phyloP scores from a whole-genome alignment of 1,140 invertebrate genomes.

The Branchinecta lynchi region DNA sequence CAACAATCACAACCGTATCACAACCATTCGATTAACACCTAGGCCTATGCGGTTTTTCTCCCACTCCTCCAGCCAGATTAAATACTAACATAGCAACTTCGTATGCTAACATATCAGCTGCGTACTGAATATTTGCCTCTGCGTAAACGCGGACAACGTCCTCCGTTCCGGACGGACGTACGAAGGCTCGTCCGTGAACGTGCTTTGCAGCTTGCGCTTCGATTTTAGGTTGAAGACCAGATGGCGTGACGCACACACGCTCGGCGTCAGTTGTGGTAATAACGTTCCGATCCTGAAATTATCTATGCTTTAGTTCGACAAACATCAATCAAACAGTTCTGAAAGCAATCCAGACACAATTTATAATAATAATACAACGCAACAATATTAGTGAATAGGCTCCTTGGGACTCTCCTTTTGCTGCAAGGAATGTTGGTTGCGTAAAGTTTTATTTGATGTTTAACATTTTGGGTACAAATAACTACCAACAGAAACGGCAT shows the following conservation, averaged over 20 bases:
- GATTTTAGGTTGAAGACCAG: slow-evolving; percentile 65
- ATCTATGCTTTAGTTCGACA: neutral
- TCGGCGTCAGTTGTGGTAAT: slow-evolving; percentile 77
- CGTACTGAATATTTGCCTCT: slow-evolving; percentile 62
- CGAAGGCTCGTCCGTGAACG: slow-evolving; percentile 62
- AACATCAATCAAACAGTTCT: too few relatives aligned
- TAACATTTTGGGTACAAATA: too few relatives aligned
- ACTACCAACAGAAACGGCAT: neutral
- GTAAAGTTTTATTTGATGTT: too few relatives aligned
- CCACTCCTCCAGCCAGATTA: slow-evolving; percentile 55
- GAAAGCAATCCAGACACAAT: slow-evolving; percentile 3
- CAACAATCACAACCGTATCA: too few relatives aligned
- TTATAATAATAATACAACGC: slow-evolving; percentile 10
- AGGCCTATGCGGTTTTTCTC: slow-evolving; percentile 24
- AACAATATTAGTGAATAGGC: neutral
- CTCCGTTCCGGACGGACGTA: slow-evolving; percentile 92
- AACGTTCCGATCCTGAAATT: slow-evolving; percentile 49
- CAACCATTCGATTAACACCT: neutral
- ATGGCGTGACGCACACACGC: slow-evolving; percentile 54
- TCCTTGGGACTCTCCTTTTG: too few relatives aligned
- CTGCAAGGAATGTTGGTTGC: too few relatives aligned
- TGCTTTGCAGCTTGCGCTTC: slow-evolving; percentile 52
- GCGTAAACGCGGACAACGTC: slow-evolving; percentile 91
- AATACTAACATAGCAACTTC: slow-evolving; percentile 59
- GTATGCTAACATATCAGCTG: slow-evolving; percentile 51